These are phyloP conservation scores for Raja brachyura DNA, from an alignment of 2,113 vertebrate genomes.

Conservation along the genomic window DNA sequence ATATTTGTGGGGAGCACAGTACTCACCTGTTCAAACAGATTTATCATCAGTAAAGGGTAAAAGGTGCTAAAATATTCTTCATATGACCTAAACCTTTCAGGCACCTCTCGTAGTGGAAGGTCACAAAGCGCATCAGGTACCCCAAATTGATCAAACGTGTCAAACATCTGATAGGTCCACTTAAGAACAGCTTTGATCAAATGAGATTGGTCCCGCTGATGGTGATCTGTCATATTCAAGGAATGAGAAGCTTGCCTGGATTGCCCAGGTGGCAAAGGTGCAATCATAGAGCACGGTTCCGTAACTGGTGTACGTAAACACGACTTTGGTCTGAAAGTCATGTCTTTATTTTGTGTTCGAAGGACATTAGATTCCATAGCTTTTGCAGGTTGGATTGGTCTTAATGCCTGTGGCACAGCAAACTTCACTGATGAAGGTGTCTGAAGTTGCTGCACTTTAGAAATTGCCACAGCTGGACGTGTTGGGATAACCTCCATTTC, in stretches of 20 bases:
- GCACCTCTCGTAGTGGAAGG: constrained; percentile 56
- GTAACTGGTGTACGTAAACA: not conserved
- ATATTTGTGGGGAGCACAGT: not conserved
- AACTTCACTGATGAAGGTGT: not conserved
- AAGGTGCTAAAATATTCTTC: constrained; percentile 64
- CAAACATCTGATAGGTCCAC: constrained; percentile 68
- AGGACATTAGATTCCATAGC: not conserved
- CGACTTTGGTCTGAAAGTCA: not conserved
- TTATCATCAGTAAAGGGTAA: constrained; percentile 68
- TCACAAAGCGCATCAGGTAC: constrained; percentile 55
- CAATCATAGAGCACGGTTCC: not conserved
- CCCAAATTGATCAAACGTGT: constrained; percentile 53
- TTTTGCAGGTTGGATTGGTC: not conserved
- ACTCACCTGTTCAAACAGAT: constrained; percentile 76
- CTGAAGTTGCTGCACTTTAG: not conserved
- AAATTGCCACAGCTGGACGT: not conserved
- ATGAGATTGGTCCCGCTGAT: constrained; percentile 46
- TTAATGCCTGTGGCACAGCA: not conserved
- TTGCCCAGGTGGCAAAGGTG: not conserved
- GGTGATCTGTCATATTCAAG: not conserved
- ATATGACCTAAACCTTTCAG: constrained; percentile 55
- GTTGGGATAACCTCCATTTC: constrained; percentile 54
- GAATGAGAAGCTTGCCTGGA: not conserved
- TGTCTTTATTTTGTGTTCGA: not conserved
- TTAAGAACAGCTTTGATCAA: constrained; percentile 60